A percentile compares a stretch with the other conserved stretches of the same genome.
Conservation (phyloP, 2,888 invertebrate species). For the Hirtodrosophila histrioides region DNA sequence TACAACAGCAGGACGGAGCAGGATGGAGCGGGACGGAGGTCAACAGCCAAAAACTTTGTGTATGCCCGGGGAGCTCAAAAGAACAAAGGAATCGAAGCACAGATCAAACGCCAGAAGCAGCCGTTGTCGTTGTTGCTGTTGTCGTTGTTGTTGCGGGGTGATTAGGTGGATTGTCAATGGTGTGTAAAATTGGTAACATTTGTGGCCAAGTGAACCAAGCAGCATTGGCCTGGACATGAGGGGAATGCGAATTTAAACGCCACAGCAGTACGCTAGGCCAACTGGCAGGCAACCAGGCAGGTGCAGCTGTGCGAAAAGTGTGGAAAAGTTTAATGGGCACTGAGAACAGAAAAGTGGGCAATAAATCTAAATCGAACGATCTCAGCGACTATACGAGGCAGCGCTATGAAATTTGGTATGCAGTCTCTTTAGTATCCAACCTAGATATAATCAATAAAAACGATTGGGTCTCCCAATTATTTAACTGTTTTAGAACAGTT, state of each 20-base stretch:
- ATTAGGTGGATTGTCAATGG: conserved; percentile 36
- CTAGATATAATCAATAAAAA: no score
- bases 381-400: no score
- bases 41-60: neutral
- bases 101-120: conserved; percentile 18
- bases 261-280: neutral
- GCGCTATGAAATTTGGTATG: no score
- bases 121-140: conserved; percentile 6
- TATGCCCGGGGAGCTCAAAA: neutral
- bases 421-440: no score
- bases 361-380: no score
- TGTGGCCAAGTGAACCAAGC: conserved; percentile 24
- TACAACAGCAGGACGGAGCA: conserved; percentile 7
- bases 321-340: neutral
- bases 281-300: neutral
- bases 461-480: no score
- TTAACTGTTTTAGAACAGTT: no score
- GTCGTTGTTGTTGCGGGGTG: conserved; percentile 6
- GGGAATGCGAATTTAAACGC: neutral
- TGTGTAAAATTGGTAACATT: conserved; percentile 49
- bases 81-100: conserved; percentile 23
- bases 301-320: conserved; percentile 26
- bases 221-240: neutral
- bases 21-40: neutral
- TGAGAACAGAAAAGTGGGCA: no score